Evolutionary conservation across 2,888 invertebrate species (phyloP).

Genomic region (Nomada ferruginata): DNA sequence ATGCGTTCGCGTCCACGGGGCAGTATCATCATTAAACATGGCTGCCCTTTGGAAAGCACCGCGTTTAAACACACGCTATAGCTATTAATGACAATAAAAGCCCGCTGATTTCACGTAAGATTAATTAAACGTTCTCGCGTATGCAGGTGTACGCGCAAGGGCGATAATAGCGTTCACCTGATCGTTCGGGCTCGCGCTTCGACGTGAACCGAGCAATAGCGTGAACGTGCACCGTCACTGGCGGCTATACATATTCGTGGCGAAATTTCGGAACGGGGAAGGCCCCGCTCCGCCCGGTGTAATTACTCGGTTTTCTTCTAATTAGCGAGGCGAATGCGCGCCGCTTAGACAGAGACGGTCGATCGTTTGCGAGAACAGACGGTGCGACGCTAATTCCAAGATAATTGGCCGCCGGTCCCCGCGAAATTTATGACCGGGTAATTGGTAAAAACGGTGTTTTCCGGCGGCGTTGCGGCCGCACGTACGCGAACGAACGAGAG

Average conservation of each 20-base stretch:
- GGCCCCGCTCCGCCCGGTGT: constrained; percentile 21
- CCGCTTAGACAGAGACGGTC: constrained; percentile 54
- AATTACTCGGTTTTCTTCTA: constrained; percentile 61
- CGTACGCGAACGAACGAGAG: not conserved
- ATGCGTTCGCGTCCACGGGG: not conserved
- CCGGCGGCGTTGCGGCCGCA: constrained; percentile 23
- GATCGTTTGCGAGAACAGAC: constrained; percentile 50
- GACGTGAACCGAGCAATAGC: not conserved
- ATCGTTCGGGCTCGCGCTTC: constrained; percentile 32
- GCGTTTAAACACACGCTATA: constrained; percentile 14
- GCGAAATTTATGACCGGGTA: constrained; percentile 75
- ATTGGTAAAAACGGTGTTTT: constrained; percentile 76
- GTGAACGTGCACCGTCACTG: not conserved
- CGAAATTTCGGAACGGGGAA: constrained; percentile 38
- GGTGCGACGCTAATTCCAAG: constrained; percentile 72
- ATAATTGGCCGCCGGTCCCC: constrained; percentile 74
- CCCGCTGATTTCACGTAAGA: constrained; percentile 52
- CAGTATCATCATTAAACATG: too few species aligned
- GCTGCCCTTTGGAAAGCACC: constrained; percentile 21
- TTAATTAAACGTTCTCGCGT: constrained; percentile 47
- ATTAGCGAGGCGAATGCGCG: constrained; percentile 52
- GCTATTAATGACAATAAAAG: constrained; percentile 53
- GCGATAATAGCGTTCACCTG: constrained; percentile 32
- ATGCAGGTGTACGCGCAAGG: not conserved
- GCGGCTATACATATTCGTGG: constrained; percentile 6